Base-by-base conservation (phyloP, 2,888 invertebrate genomes). In the Noctua janthe region DNA sequence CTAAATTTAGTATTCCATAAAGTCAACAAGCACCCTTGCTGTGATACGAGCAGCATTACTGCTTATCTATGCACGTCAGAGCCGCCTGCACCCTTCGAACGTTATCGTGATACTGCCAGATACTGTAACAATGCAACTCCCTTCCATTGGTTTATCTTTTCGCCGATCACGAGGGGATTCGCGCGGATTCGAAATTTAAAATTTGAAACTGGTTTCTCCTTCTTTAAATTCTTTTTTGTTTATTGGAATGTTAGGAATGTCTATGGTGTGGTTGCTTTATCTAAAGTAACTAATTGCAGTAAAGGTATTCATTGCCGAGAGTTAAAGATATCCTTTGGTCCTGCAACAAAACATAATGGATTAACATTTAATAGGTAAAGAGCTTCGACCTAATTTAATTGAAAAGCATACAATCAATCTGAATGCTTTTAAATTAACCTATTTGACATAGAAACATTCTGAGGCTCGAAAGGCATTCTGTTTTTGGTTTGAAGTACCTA, bases 71-170 rank as follows among this genome's bases (percentile, higher is more conserved):
- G 94, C 92, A 91, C 89, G 91, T 91, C 89, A 94, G 94, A 94
- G 94, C 91, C 94, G 94, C 94, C 95, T 94, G 92, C 94, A 94
- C 96, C 96, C 96, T 94, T 91, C 93, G 87, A 83, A 84, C 88
- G 94, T 93, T 96, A 96, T 96, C 96, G 91, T 89, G 94, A 95
- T 93, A 96, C 95, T 95, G 94, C 90, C 95, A 95, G 95, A 95
- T 96, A 94, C 93, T 91, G 93, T 93, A 95, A 96, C 96, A 96
- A 96, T 95, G 93, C 90, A 92, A 92, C 92, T 92, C 92, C 92
- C 92, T 91, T 91, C 92, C 91, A 88, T 78, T 85, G 90, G 86
- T 83, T 95, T 96, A 96, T 97, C 96, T 92, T 49, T 88, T 83
- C 83, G 87, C 95, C 96, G 95, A 97, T 96, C 96, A 91, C 89